A percentile compares a stretch with the other conserved stretches of the same genome.
phyloP scores from a whole-genome alignment of 2,797 vertebrate species.

The Diplodus puntazzo region DNA sequence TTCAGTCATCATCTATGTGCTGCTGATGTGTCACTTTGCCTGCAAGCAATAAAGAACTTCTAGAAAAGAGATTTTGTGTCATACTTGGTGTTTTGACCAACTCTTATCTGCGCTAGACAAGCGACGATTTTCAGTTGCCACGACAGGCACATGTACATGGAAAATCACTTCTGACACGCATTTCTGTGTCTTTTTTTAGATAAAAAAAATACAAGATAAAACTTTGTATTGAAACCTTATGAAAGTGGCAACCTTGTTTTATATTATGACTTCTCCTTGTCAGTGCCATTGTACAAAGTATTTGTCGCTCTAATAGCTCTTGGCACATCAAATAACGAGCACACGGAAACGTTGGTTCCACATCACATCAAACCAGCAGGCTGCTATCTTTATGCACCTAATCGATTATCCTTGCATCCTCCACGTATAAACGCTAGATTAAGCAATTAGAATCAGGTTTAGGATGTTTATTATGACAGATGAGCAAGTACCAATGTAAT shows the following conservation, averaged over 20 bases:
- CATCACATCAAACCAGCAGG: conserved; percentile 52
- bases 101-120: too few relatives aligned
- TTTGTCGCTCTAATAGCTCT: conserved; percentile 44
- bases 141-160: too few relatives aligned
- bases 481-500: conserved; percentile 28
- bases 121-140: too few relatives aligned
- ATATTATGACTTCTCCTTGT: conserved; percentile 19
- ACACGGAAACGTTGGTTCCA: conserved; percentile 46
- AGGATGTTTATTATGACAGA: conserved; percentile 34
- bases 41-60: too few relatives aligned
- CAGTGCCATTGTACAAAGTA: background rate
- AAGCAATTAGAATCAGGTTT: conserved; percentile 33
- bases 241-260: background rate
- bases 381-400: conserved; percentile 42
- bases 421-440: conserved; percentile 15
- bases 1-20: too few relatives aligned
- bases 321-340: conserved; percentile 48
- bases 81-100: too few relatives aligned
- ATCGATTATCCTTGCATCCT: conserved; percentile 47
- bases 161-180: background rate
- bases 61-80: too few relatives aligned
- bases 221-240: background rate
- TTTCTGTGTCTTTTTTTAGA: background rate
- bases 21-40: too few relatives aligned
- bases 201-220: background rate